These are phyloP conservation scores for Dipodomys merriami DNA, from an alignment of 2,113 vertebrate species.

Conservation along the genomic window DNA sequence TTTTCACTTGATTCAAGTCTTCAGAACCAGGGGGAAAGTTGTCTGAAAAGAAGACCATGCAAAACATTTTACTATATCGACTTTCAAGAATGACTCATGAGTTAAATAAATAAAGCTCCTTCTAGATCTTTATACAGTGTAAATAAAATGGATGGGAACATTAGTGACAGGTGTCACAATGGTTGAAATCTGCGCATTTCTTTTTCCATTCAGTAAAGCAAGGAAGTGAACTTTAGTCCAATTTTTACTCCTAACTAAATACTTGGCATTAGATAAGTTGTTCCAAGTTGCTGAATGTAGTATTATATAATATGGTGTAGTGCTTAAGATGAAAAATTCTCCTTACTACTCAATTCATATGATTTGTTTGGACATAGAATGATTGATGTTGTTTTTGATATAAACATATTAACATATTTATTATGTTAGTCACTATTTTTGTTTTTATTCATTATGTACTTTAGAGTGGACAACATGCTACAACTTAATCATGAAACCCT, in stretches of 20 bases:
- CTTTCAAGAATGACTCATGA: not conserved
- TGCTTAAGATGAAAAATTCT: not conserved
- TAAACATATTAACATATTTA: not conserved
- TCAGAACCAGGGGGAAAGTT: not conserved
- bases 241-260: not conserved
- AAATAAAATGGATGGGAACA: not conserved
- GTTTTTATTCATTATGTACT: not conserved
- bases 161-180: not conserved
- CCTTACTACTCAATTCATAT: not conserved
- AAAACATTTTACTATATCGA: conserved; percentile 19
- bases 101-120: not conserved
- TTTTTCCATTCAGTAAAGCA: not conserved
- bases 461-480: not conserved
- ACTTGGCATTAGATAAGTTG: not conserved
- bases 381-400: no score
- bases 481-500: not conserved
- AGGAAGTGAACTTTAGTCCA: not conserved
- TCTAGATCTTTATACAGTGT: not conserved
- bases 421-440: not conserved
- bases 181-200: not conserved
- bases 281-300: not conserved
- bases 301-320: not conserved
- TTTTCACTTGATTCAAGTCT: not conserved
- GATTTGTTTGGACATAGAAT: not conserved
- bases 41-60: not conserved